These are phyloP conservation scores for Brachyalestes nurse DNA, from an alignment of 2,797 vertebrate genomes.

Conservation along the genomic window DNA sequence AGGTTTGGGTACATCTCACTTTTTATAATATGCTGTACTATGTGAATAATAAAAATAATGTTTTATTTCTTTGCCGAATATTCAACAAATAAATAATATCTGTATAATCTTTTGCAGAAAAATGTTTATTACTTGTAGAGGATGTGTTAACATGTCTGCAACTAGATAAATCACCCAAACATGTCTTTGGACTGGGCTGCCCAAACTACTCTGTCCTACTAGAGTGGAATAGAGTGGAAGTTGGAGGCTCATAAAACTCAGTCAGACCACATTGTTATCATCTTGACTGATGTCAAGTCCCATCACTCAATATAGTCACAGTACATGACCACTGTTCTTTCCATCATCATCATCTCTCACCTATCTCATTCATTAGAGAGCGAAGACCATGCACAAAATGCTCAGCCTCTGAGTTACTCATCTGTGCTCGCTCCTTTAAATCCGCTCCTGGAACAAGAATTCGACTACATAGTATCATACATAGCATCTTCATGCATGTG, in stretches of 20 bases:
- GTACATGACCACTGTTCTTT: not conserved
- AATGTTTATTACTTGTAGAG: too few relatives aligned
- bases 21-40: too few relatives aligned
- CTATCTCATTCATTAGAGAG: slow-evolving; percentile 91
- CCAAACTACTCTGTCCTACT: not conserved
- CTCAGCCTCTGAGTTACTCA: slow-evolving; percentile 84
- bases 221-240: not conserved
- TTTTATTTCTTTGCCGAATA: too few relatives aligned
- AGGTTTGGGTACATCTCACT: too few relatives aligned
- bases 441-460: slow-evolving; percentile 69
- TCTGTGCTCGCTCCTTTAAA: slow-evolving; percentile 89
- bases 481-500: not conserved
- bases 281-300: not conserved
- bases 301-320: not conserved
- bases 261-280: not conserved
- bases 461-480: not conserved
- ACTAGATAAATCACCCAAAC: not conserved
- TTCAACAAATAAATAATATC: too few relatives aligned
- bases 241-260: not conserved
- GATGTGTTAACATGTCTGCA: too few relatives aligned
- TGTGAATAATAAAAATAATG: too few relatives aligned
- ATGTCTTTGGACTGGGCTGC: not conserved
- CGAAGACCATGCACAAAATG: slow-evolving; percentile 88
- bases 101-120: too few relatives aligned
- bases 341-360: slow-evolving; percentile 70